Evolutionary conservation across 37 sponge, comb jelly and placozoan genomes (phyloP).

Genomic region (Spongilla lacustris): DNA sequence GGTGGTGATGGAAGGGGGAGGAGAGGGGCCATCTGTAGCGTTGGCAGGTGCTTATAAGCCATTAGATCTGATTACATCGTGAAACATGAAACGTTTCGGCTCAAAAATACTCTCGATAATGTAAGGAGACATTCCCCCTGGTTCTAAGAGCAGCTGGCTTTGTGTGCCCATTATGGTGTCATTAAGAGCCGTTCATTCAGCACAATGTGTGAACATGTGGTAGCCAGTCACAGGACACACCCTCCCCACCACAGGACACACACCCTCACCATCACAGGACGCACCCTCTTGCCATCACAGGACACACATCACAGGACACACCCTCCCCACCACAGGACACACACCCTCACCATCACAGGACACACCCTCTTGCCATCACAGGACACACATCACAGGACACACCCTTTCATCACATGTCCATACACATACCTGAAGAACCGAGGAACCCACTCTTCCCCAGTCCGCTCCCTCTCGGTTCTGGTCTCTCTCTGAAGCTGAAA

Average conservation of each 20-base stretch:
- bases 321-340: neutral
- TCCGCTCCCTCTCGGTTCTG: conserved; percentile 59
- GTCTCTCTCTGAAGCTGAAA: conserved; percentile 79
- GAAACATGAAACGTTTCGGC: too few relatives aligned
- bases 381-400: too few relatives aligned
- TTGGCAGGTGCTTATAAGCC: too few relatives aligned
- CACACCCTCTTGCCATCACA: too few relatives aligned
- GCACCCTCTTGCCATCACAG: too few relatives aligned
- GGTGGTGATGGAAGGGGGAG: too few relatives aligned
- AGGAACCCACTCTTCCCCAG: conserved; percentile 66
- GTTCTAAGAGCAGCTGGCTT: neutral
- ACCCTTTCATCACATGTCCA: neutral
- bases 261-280: neutral
- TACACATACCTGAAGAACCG: conserved; percentile 59
- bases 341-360: neutral
- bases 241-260: neutral
- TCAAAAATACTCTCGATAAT: too few relatives aligned
- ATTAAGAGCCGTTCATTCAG: neutral
- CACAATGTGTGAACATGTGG: neutral
- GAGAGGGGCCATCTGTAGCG: too few relatives aligned
- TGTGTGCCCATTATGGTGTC: neutral
- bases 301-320: too few relatives aligned
- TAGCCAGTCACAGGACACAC: too few relatives aligned
- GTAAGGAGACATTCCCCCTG: too few relatives aligned
- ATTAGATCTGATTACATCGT: too few relatives aligned